phyloP scores from a whole-genome alignment of 2,888 invertebrate species.

The Meta bourneti region DNA sequence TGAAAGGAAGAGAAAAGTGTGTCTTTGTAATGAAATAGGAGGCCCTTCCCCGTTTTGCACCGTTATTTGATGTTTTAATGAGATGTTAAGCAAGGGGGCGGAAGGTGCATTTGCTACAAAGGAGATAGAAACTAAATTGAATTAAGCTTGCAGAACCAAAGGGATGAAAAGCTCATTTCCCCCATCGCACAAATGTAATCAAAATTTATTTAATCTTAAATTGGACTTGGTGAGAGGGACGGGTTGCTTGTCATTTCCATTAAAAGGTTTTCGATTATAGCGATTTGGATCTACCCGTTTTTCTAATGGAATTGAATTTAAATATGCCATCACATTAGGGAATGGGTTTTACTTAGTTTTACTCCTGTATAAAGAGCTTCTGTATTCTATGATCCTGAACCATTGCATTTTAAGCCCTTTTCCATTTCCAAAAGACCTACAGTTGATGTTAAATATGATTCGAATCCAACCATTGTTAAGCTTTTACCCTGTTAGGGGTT shows the following conservation, averaged over 20 bases:
- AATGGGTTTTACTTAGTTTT: no score
- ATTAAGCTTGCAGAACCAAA: not conserved
- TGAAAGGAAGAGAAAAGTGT: not conserved
- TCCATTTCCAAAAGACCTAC: no score
- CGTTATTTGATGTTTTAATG: not conserved
- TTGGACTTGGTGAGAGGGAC: not conserved
- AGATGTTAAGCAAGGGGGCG: not conserved
- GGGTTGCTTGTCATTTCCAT: not conserved
- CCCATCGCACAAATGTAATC: constrained; percentile 10
- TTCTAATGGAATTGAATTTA: not conserved
- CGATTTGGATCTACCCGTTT: not conserved
- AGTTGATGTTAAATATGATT: no score
- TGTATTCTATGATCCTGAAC: no score
- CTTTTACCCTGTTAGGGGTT: no score
- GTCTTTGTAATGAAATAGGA: not conserved
- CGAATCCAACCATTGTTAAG: no score
- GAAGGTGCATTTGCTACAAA: not conserved
- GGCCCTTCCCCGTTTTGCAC: not conserved
- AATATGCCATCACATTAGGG: no score
- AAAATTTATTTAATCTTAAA: constrained; percentile 24
- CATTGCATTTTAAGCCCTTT: no score
- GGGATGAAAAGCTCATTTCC: not conserved
- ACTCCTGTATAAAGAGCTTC: no score
- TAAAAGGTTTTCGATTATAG: not conserved
- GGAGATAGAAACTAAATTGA: not conserved